These are phyloP conservation scores for Lamellibrachia columna DNA, from an alignment of 2,888 invertebrate species.

Conservation along the genomic window DNA sequence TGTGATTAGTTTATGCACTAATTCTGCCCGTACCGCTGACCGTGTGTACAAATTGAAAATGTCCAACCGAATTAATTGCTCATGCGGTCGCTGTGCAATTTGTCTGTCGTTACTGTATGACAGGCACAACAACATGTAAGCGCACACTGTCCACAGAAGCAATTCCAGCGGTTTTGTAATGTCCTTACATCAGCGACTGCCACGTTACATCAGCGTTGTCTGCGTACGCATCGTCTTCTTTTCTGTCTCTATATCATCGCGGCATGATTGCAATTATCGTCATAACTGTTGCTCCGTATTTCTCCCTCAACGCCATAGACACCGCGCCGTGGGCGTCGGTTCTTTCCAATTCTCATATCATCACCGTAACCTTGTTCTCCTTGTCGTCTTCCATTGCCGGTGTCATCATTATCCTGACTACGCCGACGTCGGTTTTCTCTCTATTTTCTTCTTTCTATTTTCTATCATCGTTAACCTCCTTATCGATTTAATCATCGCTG, in stretches of 20 bases:
- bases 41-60: conserved; percentile 16
- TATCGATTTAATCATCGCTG: too few relatives aligned
- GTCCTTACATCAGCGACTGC: neutral
- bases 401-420: too few relatives aligned
- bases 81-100: neutral
- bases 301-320: neutral
- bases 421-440: too few relatives aligned
- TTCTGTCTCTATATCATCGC: neutral
- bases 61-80: neutral
- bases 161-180: neutral
- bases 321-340: neutral
- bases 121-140: neutral
- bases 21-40: neutral
- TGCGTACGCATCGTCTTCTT: neutral
- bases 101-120: neutral
- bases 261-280: neutral
- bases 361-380: neutral
- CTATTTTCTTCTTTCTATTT: too few relatives aligned
- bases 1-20: neutral
- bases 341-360: neutral
- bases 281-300: neutral
- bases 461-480: too few relatives aligned
- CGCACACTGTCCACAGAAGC: neutral
- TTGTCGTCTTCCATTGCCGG: too few relatives aligned
- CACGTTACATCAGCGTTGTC: neutral